Evolutionary conservation across 2,113 vertebrate species (phyloP).

Genomic region (Dicaeum eximium): DNA sequence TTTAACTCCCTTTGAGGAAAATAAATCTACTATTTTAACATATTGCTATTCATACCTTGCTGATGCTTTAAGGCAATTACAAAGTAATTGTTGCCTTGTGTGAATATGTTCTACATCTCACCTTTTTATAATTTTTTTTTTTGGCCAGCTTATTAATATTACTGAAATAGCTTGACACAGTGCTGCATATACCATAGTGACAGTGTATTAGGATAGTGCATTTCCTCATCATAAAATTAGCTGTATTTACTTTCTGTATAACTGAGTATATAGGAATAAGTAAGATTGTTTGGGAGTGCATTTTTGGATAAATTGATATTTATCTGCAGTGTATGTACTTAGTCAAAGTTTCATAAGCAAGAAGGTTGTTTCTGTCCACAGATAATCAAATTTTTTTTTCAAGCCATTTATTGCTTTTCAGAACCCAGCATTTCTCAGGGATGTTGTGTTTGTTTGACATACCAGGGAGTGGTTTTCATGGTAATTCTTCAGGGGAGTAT

Average conservation of each 20-base stretch:
- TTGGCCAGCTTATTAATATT: not conserved
- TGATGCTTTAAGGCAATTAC: not conserved
- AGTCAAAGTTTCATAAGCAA: not conserved
- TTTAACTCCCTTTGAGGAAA: conserved; percentile 26
- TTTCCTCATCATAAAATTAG: not conserved
- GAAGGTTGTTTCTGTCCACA: not conserved
- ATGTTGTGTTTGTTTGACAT: not conserved
- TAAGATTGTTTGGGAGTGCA: not conserved
- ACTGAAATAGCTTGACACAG: not conserved
- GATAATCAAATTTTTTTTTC: not conserved
- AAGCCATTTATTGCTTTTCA: not conserved
- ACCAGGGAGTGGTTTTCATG: not conserved
- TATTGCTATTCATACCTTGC: not conserved
- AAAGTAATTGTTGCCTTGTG: not conserved
- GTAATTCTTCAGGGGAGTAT: not conserved
- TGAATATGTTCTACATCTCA: not conserved
- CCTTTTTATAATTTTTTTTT: not conserved
- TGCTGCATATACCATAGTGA: not conserved
- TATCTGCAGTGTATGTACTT: not conserved
- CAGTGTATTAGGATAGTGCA: not conserved
- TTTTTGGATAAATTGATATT: not conserved
- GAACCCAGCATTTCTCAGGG: not conserved
- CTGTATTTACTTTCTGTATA: not conserved
- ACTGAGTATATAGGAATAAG: not conserved
- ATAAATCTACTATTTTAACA: not conserved